Base-by-base conservation (phyloP, 2,888 invertebrate genomes). In the Ptychoptera contaminata region DNA sequence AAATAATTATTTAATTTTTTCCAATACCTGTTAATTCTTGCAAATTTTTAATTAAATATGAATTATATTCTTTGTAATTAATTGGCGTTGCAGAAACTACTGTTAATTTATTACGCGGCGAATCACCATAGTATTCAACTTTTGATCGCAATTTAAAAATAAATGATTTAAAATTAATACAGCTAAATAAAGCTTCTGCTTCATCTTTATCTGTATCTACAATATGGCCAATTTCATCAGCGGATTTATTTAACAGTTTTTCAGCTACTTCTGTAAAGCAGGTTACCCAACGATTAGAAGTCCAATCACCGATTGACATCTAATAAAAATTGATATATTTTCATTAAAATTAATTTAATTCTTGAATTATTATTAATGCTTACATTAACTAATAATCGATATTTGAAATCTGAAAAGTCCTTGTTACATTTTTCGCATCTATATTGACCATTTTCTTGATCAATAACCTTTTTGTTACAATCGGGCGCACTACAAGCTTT, bases 381-480 rank as follows among this genome's bases (percentile, higher is more conserved):
- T 63, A 91, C 90, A 56, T 73, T 73, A 16, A 87, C 63, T 44
- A 97, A 68, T 50, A 93, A 67, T 37, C 94, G 74, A 67, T 88
- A 90, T 57, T 87, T 88, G 63, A 79, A 96, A 53, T 82, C 82
- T 1, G 83, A 79, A 59, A 74, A 86, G 51, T 88, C 87, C 44
- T 77, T 71, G 56, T 81, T 77, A 62, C 98, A 98, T 64, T 97
- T 97, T 62, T 97, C 97, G 64, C 98, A 99, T 43, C 91, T 73
- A 65, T 78, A 97, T 58, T 80, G 72, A 0, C 88, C 90, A 56
- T 90, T 90, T 50, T 82, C 81, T 56, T 82, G 76, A 62, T 96
- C 93, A 8, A 90, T 69, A 0, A 96, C 71, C 65, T 98, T 99
- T 66, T 98, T 98, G 61, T 94, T 93, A 65, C 98, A 99, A 43